These are phyloP conservation scores for Heliconius hermathena DNA, from an alignment of 1,140 invertebrate genomes.

Conservation along the genomic window DNA sequence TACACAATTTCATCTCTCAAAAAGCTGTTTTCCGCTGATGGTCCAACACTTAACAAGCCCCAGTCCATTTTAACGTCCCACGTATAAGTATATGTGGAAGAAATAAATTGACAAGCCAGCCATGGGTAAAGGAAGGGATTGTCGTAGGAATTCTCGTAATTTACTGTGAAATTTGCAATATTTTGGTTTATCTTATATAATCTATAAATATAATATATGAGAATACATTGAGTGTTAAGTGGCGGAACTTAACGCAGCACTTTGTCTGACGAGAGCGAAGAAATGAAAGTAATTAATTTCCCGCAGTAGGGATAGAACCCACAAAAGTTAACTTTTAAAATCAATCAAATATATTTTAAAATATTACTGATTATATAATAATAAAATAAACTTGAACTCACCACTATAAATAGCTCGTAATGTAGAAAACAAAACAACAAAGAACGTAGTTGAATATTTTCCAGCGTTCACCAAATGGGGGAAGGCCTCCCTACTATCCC, in stretches of 20 bases:
- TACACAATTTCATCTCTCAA: slow-evolving; percentile 91
- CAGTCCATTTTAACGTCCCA: slow-evolving; percentile 99
- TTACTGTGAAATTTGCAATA: slow-evolving; percentile 67
- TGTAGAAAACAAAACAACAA: slow-evolving; percentile 94
- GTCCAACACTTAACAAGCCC: slow-evolving; percentile 95
- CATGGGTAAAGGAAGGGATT: slow-evolving; percentile 93
- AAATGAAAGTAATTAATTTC: too few relatives aligned
- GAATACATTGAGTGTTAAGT: too few relatives aligned
- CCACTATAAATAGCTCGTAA: slow-evolving; percentile 82
- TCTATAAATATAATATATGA: too few relatives aligned
- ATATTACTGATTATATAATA: too few relatives aligned
- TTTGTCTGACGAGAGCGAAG: too few relatives aligned
- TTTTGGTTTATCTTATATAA: not conserved
- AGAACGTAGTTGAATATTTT: slow-evolving; percentile 99
- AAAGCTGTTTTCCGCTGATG: slow-evolving; percentile 92
- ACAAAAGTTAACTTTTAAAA: too few relatives aligned
- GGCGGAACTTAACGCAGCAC: too few relatives aligned
- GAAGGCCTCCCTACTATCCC: slow-evolving; percentile 94
- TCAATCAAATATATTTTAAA: too few relatives aligned
- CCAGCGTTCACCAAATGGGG: slow-evolving; percentile 98
- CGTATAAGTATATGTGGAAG: slow-evolving; percentile 92
- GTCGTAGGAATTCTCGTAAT: slow-evolving; percentile 83
- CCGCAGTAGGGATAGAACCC: too few relatives aligned
- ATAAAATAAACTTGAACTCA: slow-evolving; percentile 42
- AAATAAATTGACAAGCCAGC: slow-evolving; percentile 88